Conservation (phyloP, 30 jellyfish, hydroid and myxozoan genomes). For the Chrysaora quinquecirrha region DNA sequence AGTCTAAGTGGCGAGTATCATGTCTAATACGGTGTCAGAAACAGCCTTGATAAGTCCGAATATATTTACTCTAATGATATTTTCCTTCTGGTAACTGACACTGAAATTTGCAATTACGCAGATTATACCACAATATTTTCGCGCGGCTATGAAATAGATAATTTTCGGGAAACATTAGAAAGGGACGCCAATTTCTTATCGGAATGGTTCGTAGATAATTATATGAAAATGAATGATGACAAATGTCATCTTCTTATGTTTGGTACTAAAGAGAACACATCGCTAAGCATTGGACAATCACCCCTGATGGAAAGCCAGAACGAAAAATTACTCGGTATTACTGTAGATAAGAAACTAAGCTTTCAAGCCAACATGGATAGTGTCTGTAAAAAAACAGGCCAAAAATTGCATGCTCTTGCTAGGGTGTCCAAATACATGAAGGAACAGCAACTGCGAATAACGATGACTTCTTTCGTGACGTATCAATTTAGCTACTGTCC, state of each 20-base stretch:
- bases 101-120: conserved; percentile 15
- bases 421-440: neutral
- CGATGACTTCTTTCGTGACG: neutral
- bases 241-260: conserved; percentile 6
- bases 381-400: neutral
- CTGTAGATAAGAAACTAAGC: conserved; percentile 1
- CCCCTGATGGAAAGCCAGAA: conserved; percentile 2
- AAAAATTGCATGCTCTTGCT: neutral
- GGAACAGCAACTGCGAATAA: neutral
- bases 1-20: no score
- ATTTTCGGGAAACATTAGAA: conserved; percentile 1
- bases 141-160: conserved; percentile 1
- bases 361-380: neutral
- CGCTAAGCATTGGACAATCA: neutral
- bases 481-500: conserved; percentile 9
- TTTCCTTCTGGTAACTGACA: neutral
- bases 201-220: conserved; percentile 7
- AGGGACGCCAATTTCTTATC: conserved; percentile 11
- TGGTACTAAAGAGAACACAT: neutral
- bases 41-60: no score
- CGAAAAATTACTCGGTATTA: conserved; percentile 1
- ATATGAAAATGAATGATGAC: conserved; percentile 8
- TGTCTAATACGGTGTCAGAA: no score
- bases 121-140: neutral
- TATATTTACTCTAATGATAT: neutral